A percentile compares a stretch with the other conserved stretches of the same genome.
phyloP scores from a whole-genome alignment of 2,113 vertebrate genomes.

The Eurypyga helias region DNA sequence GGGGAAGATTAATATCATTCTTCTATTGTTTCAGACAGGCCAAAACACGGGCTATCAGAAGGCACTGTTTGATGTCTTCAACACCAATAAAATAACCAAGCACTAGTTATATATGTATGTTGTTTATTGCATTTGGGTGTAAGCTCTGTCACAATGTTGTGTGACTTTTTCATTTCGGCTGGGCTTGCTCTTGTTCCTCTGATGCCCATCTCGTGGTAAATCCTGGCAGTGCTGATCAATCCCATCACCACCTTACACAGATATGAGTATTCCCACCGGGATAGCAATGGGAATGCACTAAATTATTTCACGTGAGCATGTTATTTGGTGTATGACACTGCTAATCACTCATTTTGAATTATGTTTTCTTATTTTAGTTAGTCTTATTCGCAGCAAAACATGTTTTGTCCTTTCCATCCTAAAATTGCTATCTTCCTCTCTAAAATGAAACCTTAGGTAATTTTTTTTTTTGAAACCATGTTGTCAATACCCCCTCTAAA shows the following conservation, averaged over 20 bases:
- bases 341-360: not conserved
- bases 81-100: not conserved
- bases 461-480: not conserved
- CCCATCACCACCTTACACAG: not conserved
- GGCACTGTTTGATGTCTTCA: not conserved
- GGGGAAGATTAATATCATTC: not conserved
- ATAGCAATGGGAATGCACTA: not conserved
- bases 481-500: not conserved
- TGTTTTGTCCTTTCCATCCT: not conserved
- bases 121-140: not conserved
- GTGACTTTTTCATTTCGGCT: not conserved
- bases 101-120: not conserved
- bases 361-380: not conserved
- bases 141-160: not conserved
- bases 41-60: rapidly evolving
- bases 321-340: not conserved
- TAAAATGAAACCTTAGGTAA: not conserved
- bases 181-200: not conserved
- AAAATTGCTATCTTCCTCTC: not conserved
- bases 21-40: not conserved
- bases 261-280: rapidly evolving
- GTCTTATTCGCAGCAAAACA: rapidly evolving
- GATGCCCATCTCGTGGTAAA: not conserved
- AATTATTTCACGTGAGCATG: not conserved
- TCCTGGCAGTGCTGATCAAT: not conserved